A percentile compares a stretch with the other conserved stretches of the same genome.
Evolutionary conservation across 1,140 invertebrate species (phyloP).

Genomic region (Trypoxylus dichotomus): DNA sequence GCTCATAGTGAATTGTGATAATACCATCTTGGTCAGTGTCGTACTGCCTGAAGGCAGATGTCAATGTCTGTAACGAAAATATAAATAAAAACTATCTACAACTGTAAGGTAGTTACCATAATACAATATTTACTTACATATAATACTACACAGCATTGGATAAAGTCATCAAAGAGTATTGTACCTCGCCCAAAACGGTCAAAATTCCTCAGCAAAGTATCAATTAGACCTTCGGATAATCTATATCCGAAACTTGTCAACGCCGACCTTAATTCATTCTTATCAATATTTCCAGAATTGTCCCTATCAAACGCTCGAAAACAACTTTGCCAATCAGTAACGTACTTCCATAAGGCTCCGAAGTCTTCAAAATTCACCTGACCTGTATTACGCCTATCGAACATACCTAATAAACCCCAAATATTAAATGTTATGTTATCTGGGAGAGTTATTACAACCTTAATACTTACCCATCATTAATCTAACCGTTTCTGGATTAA

Average conservation of each 20-base stretch:
- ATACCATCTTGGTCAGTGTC: constrained; percentile 94
- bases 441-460: not conserved
- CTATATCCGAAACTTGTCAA: constrained; percentile 91
- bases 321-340: constrained; percentile 97
- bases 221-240: constrained; percentile 81
- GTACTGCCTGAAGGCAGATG: constrained; percentile 82
- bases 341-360: constrained; percentile 94
- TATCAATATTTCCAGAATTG: constrained; percentile 95
- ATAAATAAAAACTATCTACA: constrained; percentile 35
- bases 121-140: constrained; percentile 71
- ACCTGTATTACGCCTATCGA: constrained; percentile 87
- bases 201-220: constrained; percentile 88
- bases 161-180: constrained; percentile 98
- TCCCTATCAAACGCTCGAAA: constrained; percentile 94
- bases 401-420: constrained; percentile 79
- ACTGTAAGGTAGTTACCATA: constrained; percentile 22
- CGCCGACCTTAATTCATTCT: constrained; percentile 85
- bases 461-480: constrained; percentile 85
- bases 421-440: not conserved
- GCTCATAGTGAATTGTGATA: constrained; percentile 96
- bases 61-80: constrained; percentile 79
- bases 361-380: constrained; percentile 96
- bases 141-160: constrained; percentile 91
- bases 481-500: constrained; percentile 96
- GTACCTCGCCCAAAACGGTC: constrained; percentile 87